Base-by-base conservation (phyloP, 1,140 invertebrate genomes). In the Brachionus sp. region DNA sequence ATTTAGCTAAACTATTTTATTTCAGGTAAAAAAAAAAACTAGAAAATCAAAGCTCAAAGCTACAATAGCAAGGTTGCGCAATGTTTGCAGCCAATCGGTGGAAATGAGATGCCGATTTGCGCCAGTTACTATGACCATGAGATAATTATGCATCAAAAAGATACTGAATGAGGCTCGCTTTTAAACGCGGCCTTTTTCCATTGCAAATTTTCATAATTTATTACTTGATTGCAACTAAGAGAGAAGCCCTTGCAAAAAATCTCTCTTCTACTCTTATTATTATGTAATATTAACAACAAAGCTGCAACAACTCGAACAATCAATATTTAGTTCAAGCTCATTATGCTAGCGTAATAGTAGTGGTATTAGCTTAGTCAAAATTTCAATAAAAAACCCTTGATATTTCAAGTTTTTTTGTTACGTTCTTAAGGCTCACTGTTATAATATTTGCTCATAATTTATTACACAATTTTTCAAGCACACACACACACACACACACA, bases 371-470 rank as follows among this genome's bases (percentile, higher is more conserved):
- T 19, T 23, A 70, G 37, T 70, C 9, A 12, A 39, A 39, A 37
- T 70, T 70, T 70, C 66, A 70, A 70, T 70, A 70, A 70, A 70
- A 70, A 70, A 70, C 66, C 66, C 66, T 70, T 70, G 66, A 70
- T 70, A 70, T 70, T 70, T 70, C 66, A 70, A 70, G 66, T 70
- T 39, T 70, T 68, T 70, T 70, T 70, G 16, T 70, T 37, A 39
- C 35, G 33, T 70, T 70, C 16, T 33, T 37, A 37, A 39, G 66
- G 66, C 66, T 70, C 35, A 70, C 35, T 70, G 29, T 37, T 70
- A 70, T 70, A 70, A 70, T 39, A 70, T 70, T 70, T 39, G 66
- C 33, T 70, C 66, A 70, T 70, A 70, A 70, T 70, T 70, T 70
- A 70, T 70, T 70, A 70, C 66, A 70, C 66, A 70, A 70, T 16